Percentiles rank a stretch among this genome's conserved stretches.
phyloP scores from a whole-genome alignment of 2,797 vertebrate genomes.

The Darevskia nairensis region DNA sequence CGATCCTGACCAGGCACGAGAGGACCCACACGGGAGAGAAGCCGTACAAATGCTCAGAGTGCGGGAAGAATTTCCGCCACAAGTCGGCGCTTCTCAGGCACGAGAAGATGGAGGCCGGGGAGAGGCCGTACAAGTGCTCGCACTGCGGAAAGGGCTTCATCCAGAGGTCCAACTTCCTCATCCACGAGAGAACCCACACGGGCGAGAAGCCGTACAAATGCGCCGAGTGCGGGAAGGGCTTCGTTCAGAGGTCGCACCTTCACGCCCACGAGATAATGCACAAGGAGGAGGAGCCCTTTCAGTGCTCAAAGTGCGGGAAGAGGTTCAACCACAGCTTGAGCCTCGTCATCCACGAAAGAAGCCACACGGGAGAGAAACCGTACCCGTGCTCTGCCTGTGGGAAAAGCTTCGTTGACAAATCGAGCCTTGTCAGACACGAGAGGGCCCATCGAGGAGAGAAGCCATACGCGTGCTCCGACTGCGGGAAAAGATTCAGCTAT shows the following conservation, averaged over 20 bases:
- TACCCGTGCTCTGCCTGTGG: neutral
- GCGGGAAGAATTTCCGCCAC: constrained; percentile 34
- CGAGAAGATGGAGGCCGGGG: constrained; percentile 26
- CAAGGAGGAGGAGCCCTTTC: neutral
- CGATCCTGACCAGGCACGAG: constrained; percentile 15
- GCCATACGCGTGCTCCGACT: neutral
- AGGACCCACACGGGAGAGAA: constrained; percentile 23
- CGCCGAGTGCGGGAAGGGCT: constrained; percentile 16
- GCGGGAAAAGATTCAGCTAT: constrained; percentile 2
- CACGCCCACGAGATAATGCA: neutral
- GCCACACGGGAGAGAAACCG: constrained; percentile 9
- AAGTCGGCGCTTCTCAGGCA: constrained; percentile 34
- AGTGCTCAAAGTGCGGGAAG: constrained; percentile 9
- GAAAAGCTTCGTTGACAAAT: neutral
- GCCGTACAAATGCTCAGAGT: constrained; percentile 11
- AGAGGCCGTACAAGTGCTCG: constrained; percentile 24
- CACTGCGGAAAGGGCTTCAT: constrained; percentile 25
- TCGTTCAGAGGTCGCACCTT: neutral
- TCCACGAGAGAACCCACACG: constrained; percentile 20
- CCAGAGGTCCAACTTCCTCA: constrained; percentile 27
- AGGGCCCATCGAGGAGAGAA: neutral
- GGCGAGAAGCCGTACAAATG: constrained; percentile 31
- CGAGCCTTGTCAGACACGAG: neutral
- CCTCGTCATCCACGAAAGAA: constrained; percentile 13
- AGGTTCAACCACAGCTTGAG: constrained; percentile 14